Evolutionary conservation across 2,113 vertebrate species (phyloP).

Genomic region (Eulacestoma nigropectus): DNA sequence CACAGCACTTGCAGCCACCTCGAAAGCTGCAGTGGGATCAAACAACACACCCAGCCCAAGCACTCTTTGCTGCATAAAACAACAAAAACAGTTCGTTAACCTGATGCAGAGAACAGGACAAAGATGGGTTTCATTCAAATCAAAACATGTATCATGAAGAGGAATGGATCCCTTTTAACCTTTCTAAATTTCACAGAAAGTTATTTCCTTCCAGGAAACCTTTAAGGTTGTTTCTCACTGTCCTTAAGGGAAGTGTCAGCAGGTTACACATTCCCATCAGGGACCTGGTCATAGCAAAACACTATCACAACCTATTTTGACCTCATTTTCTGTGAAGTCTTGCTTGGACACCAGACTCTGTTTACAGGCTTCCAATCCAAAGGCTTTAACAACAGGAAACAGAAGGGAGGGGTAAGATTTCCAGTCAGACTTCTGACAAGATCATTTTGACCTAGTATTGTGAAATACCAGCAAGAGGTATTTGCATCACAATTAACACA

Average conservation of each 20-base stretch:
- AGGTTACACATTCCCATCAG: slow-evolving; percentile 3
- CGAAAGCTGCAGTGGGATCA: neutral
- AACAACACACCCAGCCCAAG: neutral
- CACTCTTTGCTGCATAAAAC: neutral
- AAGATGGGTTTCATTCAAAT: neutral
- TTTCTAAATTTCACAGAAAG: neutral
- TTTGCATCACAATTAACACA: slow-evolving; percentile 52
- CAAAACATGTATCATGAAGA: neutral
- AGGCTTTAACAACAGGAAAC: slow-evolving; percentile 56
- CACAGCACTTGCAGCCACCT: neutral
- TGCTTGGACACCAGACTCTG: slow-evolving; percentile 8
- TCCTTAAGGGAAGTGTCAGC: neutral
- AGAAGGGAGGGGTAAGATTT: slow-evolving; percentile 59
- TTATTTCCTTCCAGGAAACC: slow-evolving; percentile 29
- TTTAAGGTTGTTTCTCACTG: neutral
- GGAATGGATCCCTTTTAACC: neutral
- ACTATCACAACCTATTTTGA: slow-evolving; percentile 7
- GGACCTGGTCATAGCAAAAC: neutral
- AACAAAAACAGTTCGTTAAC: neutral
- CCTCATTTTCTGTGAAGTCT: slow-evolving; percentile 22
- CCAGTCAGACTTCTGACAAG: slow-evolving; percentile 57
- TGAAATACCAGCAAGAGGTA: slow-evolving; percentile 45
- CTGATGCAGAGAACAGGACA: neutral
- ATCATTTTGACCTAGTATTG: slow-evolving; percentile 38
- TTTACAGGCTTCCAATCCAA: slow-evolving; percentile 49